Conservation (phyloP, 2,888 invertebrate species). For the Conus canariensis region DNA sequence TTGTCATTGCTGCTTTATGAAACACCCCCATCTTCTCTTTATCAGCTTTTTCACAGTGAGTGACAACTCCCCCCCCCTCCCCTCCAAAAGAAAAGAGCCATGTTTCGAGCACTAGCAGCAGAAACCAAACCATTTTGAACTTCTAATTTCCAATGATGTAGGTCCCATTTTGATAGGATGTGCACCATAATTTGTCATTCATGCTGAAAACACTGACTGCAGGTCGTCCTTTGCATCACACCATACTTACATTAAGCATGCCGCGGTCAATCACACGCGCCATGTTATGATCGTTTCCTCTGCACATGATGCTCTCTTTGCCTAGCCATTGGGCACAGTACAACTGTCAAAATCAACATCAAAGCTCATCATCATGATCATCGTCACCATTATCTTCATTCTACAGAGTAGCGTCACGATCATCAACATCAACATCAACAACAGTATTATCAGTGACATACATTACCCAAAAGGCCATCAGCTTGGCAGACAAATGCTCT, state of each 20-base stretch:
- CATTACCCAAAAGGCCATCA: too few species aligned
- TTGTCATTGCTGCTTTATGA: too few species aligned
- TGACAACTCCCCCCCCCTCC: too few species aligned
- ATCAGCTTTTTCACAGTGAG: too few species aligned
- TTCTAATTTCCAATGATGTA: neutral
- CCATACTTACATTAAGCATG: constrained; percentile 76
- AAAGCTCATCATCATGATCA: neutral
- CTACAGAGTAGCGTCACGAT: neutral
- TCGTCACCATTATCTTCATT: neutral
- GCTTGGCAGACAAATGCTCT: too few species aligned
- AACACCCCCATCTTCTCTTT: too few species aligned
- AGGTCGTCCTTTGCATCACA: neutral
- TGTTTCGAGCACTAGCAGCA: too few species aligned
- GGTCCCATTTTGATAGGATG: too few species aligned
- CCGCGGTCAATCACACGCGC: constrained; percentile 77
- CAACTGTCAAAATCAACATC: constrained; percentile 65
- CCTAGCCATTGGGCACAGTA: constrained; percentile 79
- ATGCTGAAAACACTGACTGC: too few species aligned
- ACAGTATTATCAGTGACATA: neutral
- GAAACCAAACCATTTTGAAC: too few species aligned
- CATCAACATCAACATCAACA: neutral
- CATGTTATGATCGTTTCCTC: constrained; percentile 77
- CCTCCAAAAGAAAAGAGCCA: too few species aligned
- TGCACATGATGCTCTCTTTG: constrained; percentile 77
- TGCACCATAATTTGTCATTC: too few species aligned